Percentiles rank a stretch among this genome's conserved stretches.
phyloP scores from a whole-genome alignment of 2,888 invertebrate species.

The Nemoura dubitans region DNA sequence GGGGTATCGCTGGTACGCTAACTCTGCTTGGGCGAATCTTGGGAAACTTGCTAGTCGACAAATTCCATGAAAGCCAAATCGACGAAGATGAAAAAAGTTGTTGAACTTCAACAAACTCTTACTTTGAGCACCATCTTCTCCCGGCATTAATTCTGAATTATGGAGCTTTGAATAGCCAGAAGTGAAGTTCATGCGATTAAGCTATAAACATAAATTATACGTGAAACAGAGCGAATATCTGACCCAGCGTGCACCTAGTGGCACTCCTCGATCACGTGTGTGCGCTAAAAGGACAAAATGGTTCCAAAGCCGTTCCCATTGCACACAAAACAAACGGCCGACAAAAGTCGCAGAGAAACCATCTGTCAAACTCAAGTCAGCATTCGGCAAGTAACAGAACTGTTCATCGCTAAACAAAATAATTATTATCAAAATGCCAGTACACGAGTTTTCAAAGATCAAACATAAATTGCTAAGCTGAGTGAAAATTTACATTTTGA shows the following conservation, averaged over 20 bases:
- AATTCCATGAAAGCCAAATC: slow-evolving; percentile 36
- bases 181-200: background rate
- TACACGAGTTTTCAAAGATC: background rate
- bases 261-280: too few relatives aligned
- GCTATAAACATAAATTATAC: background rate
- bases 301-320: too few relatives aligned
- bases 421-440: background rate
- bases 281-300: too few relatives aligned
- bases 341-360: too few relatives aligned
- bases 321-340: too few relatives aligned
- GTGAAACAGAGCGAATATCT: background rate
- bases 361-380: background rate
- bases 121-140: background rate
- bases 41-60: background rate
- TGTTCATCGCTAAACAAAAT: background rate
- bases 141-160: slow-evolving; percentile 28
- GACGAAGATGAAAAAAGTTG: slow-evolving; percentile 37
- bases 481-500: background rate
- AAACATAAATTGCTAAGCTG: background rate
- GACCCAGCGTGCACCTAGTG: background rate
- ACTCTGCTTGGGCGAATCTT: background rate
- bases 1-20: background rate
- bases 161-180: slow-evolving; percentile 23
- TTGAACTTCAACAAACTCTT: slow-evolving; percentile 9
- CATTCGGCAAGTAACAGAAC: background rate